Conservation (phyloP, 2,113 vertebrate species). For the Pseudorhombus dupliciocellatus region DNA sequence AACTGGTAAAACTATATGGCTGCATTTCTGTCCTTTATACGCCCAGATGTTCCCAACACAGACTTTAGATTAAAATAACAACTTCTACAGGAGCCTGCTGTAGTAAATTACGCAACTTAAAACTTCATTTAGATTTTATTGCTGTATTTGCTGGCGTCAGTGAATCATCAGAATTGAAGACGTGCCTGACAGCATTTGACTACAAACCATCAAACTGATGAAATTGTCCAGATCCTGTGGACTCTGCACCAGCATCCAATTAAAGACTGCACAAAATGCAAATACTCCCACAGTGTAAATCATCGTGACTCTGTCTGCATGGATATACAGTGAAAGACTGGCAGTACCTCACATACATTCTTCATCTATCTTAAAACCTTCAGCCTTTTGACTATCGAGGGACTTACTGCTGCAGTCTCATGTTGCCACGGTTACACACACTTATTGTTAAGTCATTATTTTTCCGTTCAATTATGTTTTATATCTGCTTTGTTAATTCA, state of each 20-base stretch:
- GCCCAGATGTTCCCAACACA: not conserved
- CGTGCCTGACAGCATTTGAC: slow-evolving; percentile 22
- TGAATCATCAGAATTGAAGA: slow-evolving; percentile 33
- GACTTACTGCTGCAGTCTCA: not conserved
- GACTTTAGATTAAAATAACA: not conserved
- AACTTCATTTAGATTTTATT: slow-evolving; percentile 27
- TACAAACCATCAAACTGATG: slow-evolving; percentile 29
- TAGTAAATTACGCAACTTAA: not conserved
- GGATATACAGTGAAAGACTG: slow-evolving; percentile 7
- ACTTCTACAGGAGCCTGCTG: not conserved
- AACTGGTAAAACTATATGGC: not conserved
- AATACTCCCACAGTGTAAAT: slow-evolving; percentile 20
- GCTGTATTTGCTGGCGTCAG: slow-evolving; percentile 3
- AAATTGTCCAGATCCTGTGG: slow-evolving; percentile 22
- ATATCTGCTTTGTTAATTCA: not conserved
- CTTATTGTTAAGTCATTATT: not conserved
- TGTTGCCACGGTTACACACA: not conserved
- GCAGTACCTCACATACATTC: not conserved
- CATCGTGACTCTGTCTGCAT: not conserved
- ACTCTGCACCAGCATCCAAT: slow-evolving; percentile 17
- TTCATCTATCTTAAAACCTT: slow-evolving; percentile 13
- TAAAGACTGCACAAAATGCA: slow-evolving; percentile 18
- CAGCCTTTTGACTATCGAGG: too few relatives aligned
- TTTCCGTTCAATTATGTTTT: not conserved
- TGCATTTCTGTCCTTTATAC: not conserved